These are phyloP conservation scores for Vanacampus margaritifer DNA, from an alignment of 2,113 vertebrate genomes.

Conservation along the genomic window DNA sequence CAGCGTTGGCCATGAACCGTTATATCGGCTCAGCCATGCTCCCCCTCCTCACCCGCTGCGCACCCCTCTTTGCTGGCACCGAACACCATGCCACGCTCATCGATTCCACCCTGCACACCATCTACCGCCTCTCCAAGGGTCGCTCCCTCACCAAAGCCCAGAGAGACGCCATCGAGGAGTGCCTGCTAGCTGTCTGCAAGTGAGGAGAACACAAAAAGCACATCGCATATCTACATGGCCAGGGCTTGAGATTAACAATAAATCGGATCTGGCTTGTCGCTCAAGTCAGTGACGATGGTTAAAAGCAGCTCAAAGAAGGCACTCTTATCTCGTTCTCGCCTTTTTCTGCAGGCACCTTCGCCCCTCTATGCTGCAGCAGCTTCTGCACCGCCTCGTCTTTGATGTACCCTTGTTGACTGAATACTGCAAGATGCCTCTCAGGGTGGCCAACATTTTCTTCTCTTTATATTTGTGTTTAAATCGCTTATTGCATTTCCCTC, in stretches of 20 bases:
- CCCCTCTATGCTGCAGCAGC: slow-evolving; percentile 95
- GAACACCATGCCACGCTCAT: slow-evolving; percentile 88
- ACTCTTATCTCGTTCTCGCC: slow-evolving; percentile 38
- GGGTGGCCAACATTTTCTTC: slow-evolving; percentile 73
- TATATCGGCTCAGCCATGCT: slow-evolving; percentile 93
- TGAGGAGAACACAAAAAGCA: slow-evolving; percentile 56
- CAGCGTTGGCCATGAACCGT: slow-evolving; percentile 90
- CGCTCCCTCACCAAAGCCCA: slow-evolving; percentile 97
- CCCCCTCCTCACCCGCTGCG: slow-evolving; percentile 90
- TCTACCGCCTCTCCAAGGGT: slow-evolving; percentile 94
- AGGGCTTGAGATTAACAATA: slow-evolving; percentile 9
- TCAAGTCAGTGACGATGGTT: slow-evolving; percentile 10
- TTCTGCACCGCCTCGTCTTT: slow-evolving; percentile 91
- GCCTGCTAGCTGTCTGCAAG: slow-evolving; percentile 92
- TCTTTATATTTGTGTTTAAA: slow-evolving; percentile 14
- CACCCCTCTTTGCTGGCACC: slow-evolving; percentile 90
- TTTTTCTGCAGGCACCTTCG: slow-evolving; percentile 81
- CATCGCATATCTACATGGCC: slow-evolving; percentile 7
- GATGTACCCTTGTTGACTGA: slow-evolving; percentile 94
- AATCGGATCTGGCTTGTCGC: slow-evolving; percentile 9
- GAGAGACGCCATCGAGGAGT: slow-evolving; percentile 95
- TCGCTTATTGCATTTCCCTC: neutral
- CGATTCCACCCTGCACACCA: slow-evolving; percentile 92
- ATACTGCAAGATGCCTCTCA: slow-evolving; percentile 98
- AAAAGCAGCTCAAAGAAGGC: slow-evolving; percentile 9